Percentiles rank a stretch among this genome's conserved stretches.
Evolutionary conservation across 2,888 invertebrate genomes (phyloP).

Genomic region (Coelopa pilipes): DNA sequence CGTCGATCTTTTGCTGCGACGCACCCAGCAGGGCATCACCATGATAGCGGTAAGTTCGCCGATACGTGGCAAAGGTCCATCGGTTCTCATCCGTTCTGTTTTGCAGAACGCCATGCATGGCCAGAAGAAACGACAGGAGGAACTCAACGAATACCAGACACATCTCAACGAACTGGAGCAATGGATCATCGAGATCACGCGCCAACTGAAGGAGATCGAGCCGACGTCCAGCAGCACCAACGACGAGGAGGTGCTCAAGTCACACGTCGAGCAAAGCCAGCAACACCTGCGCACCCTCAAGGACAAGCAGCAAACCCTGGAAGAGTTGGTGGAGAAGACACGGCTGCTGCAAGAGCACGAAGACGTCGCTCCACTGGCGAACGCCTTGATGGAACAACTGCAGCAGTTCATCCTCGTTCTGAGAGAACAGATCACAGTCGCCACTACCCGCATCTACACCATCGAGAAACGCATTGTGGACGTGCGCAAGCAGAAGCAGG

Average conservation of each 20-base stretch:
- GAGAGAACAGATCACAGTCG: slow-evolving; percentile 72
- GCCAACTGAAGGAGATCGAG: slow-evolving; percentile 56
- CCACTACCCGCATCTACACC: slow-evolving; percentile 72
- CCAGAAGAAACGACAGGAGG: slow-evolving; percentile 69
- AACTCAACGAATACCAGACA: slow-evolving; percentile 70
- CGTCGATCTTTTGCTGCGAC: slow-evolving; percentile 74
- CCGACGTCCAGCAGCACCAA: slow-evolving; percentile 59
- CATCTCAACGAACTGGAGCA: slow-evolving; percentile 70
- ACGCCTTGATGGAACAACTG: slow-evolving; percentile 70
- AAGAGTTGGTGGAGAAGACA: slow-evolving; percentile 68
- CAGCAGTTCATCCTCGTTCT: slow-evolving; percentile 70
- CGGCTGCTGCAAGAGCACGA: slow-evolving; percentile 68
- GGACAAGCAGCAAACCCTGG: slow-evolving; percentile 68
- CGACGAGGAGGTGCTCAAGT: slow-evolving; percentile 68
- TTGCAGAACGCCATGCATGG: slow-evolving; percentile 69
- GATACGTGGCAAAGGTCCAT: not conserved
- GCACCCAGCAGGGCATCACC: slow-evolving; percentile 76
- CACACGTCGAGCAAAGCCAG: slow-evolving; percentile 69
- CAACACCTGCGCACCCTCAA: slow-evolving; percentile 68
- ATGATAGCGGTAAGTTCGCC: slow-evolving; percentile 66
- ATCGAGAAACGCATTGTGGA: slow-evolving; percentile 60
- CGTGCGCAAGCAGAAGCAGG: slow-evolving; percentile 52
- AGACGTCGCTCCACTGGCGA: slow-evolving; percentile 68
- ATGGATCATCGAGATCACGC: slow-evolving; percentile 69
- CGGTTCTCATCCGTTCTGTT: not conserved